Base-by-base conservation (phyloP, 2,113 vertebrate species). In the Anguilla japonica region DNA sequence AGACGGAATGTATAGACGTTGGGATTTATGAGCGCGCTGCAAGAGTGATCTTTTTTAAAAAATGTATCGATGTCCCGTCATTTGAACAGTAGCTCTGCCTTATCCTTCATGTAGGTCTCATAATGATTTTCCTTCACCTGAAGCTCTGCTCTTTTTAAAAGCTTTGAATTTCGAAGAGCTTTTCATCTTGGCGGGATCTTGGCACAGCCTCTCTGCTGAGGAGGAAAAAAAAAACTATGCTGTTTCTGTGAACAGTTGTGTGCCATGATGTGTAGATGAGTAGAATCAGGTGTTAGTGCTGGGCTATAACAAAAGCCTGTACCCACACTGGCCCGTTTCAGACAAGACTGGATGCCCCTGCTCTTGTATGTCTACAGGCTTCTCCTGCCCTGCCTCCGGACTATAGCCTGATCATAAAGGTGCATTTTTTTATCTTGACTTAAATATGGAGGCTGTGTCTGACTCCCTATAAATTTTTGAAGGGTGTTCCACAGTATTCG, bases 101-200 rank as follows among this genome's bases (percentile, higher is more conserved):
- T 85, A 22, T 88, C 88, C 84, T 83, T 83, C 84, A 84, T 84
- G 86, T 50, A 78, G 87, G 85, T 88, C 85, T 78, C 90, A 90
- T 94, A 91, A 93, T 91, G 89, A 92, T 93, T 91, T 91, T 89
- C 87, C 91, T 89, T 92, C 89, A 91, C 81, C 87, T 84, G 86
- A 79, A 88, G 82, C 89, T 93, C 18, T 67, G 60, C 60, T 94
- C 94, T 94, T 93, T 92, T 86, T 57, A 63, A 34, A 85, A 88
- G 84, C 89, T 78, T 87, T 81, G 57, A 89, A 84, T 90, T 90
- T 79, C 53, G 75, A 53, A 81, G 6, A 88, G 90, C 87, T 88
- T 88, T 86, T 63, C 71, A 85, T 91, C 88, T 89, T 91, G 90
- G 90, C 92, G 88, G 86, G 85, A 89, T 87, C 88, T 85, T 84